Conservation (phyloP, 2,797 vertebrate species). For the Sternotherus odoratus region DNA sequence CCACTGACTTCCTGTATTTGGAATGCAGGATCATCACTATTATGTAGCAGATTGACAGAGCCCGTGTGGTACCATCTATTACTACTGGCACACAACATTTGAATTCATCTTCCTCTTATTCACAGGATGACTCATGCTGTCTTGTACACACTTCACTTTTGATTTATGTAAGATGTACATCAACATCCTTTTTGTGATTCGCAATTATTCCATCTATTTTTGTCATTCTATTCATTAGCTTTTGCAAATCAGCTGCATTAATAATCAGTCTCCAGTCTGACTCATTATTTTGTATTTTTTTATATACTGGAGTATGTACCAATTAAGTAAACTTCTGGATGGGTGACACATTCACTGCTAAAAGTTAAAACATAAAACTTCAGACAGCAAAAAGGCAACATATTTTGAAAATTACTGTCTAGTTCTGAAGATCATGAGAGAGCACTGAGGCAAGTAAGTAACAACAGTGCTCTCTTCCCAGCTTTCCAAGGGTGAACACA, state of each 20-base stretch:
- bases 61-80: slow-evolving; percentile 58
- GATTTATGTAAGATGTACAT: slow-evolving; percentile 77
- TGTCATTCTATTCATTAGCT: slow-evolving; percentile 68
- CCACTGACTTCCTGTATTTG: slow-evolving; percentile 55
- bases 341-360: slow-evolving; percentile 71
- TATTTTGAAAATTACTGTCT: slow-evolving; percentile 15
- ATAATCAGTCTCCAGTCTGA: slow-evolving; percentile 76
- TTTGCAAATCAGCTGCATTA: slow-evolving; percentile 75
- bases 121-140: slow-evolving; percentile 76
- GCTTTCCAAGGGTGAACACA: neutral
- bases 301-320: slow-evolving; percentile 68
- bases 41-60: slow-evolving; percentile 64
- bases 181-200: slow-evolving; percentile 75
- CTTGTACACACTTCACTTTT: slow-evolving; percentile 78
- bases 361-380: slow-evolving; percentile 72
- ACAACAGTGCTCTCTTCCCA: slow-evolving; percentile 9
- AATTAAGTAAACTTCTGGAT: slow-evolving; percentile 71
- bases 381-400: slow-evolving; percentile 54
- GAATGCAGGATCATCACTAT: slow-evolving; percentile 17
- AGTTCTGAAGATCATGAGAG: slow-evolving; percentile 36
- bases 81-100: slow-evolving; percentile 72
- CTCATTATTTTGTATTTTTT: slow-evolving; percentile 78
- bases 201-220: slow-evolving; percentile 82
- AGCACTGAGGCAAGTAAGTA: slow-evolving; percentile 41
- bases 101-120: slow-evolving; percentile 72